phyloP scores from a whole-genome alignment of 2,113 vertebrate species.

The Phylloscopus whistleri region DNA sequence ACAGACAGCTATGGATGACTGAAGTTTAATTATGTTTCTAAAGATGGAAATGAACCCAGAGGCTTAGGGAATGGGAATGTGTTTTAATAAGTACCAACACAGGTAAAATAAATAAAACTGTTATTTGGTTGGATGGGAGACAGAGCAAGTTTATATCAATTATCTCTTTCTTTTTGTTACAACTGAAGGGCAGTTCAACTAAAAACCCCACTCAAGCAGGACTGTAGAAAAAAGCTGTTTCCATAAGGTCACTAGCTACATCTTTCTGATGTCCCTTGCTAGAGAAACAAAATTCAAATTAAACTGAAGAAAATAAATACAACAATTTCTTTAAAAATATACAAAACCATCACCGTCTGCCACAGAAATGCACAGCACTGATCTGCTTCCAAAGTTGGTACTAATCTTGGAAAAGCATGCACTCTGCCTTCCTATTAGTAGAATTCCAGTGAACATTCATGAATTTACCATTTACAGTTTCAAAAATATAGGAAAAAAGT shows the following conservation, averaged over 20 bases:
- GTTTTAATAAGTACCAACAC: neutral
- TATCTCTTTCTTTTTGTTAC: neutral
- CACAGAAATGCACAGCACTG: neutral
- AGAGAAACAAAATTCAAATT: neutral
- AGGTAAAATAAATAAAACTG: slow-evolving; percentile 5
- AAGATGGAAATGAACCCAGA: slow-evolving; percentile 1
- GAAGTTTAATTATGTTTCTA: slow-evolving; percentile 55
- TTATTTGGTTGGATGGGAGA: neutral
- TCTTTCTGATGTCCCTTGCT: neutral
- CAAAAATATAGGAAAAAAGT: neutral
- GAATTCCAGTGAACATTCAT: neutral
- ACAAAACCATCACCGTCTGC: neutral
- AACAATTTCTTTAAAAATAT: neutral
- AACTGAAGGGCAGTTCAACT: neutral
- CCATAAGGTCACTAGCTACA: neutral
- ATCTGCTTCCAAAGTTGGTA: neutral
- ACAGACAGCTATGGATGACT: neutral
- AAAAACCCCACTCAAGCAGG: neutral
- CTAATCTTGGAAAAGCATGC: neutral
- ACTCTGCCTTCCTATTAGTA: neutral
- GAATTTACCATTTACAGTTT: neutral
- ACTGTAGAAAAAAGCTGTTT: neutral
- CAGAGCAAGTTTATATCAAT: neutral
- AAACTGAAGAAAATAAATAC: neutral
- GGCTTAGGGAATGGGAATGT: neutral